Evolutionary conservation across 2,888 invertebrate genomes (phyloP).

Genomic region (Ashinkailepas kermadecensis): DNA sequence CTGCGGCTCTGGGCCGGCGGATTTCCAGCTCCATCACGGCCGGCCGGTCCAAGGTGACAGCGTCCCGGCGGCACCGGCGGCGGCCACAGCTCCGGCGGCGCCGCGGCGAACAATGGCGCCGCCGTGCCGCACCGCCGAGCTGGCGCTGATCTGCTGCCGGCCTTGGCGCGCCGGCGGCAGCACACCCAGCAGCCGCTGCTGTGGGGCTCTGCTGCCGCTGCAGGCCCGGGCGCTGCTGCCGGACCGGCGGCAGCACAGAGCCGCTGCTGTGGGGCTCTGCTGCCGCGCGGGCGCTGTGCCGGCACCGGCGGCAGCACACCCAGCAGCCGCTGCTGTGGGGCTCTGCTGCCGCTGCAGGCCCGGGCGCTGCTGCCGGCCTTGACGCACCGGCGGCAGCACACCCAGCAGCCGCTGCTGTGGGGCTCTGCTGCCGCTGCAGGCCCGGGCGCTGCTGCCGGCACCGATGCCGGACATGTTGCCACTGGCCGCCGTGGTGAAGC

Average conservation of each 20-base stretch:
- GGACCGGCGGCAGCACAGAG: too few species aligned
- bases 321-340: too few species aligned
- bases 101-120: background rate
- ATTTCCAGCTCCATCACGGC: background rate
- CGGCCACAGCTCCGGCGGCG: background rate
- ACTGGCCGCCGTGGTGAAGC: too few species aligned
- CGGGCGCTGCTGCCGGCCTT: background rate
- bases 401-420: too few species aligned
- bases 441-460: background rate
- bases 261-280: too few species aligned
- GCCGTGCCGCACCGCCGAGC: background rate
- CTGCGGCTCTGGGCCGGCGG: background rate
- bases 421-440: background rate
- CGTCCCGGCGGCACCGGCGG: background rate
- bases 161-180: background rate
- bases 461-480: too few species aligned
- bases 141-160: background rate
- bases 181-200: too few species aligned
- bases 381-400: background rate
- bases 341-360: background rate
- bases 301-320: background rate
- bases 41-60: slow-evolving; percentile 15
- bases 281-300: background rate
- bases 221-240: background rate
- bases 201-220: too few species aligned